phyloP scores from a whole-genome alignment of 92 coral and sea anemone species.

The Isaurus tuberculatus region DNA sequence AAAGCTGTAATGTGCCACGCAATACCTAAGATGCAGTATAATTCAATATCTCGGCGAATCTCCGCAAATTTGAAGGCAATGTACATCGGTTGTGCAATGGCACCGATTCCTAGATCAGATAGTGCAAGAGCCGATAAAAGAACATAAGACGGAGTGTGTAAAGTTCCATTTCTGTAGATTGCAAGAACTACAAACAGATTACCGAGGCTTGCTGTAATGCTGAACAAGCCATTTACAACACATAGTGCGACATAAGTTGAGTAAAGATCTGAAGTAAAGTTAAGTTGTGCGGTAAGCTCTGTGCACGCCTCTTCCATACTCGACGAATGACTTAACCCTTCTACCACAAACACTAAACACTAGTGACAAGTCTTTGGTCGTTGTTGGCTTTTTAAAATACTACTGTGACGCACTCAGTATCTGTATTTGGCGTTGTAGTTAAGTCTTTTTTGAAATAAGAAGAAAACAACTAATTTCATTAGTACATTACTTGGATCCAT shows the following conservation, averaged over 20 bases:
- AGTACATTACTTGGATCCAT: not conserved
- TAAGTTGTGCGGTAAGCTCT: conserved; percentile 21
- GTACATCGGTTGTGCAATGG: conserved; percentile 34
- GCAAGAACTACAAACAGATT: conserved; percentile 20
- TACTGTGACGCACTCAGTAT: not conserved
- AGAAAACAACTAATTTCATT: not conserved
- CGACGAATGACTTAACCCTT: not conserved
- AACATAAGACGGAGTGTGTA: conserved; percentile 37
- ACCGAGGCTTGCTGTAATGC: conserved; percentile 19
- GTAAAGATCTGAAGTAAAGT: conserved; percentile 27
- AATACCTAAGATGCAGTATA: conserved; percentile 21
- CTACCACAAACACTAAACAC: not conserved
- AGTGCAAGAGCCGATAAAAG: conserved; percentile 32
- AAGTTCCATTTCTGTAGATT: conserved; percentile 13
- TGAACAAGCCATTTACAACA: conserved; percentile 17
- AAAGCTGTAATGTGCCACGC: conserved; percentile 32
- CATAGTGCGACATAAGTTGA: conserved; percentile 37
- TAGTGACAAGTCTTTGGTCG: not conserved
- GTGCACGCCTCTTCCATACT: conserved; percentile 12
- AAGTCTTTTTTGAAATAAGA: not conserved
- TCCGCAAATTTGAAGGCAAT: conserved; percentile 29
- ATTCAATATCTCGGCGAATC: not conserved
- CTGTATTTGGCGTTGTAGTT: not conserved
- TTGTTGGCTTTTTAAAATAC: not conserved
- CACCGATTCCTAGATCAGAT: conserved; percentile 23